Conservation (phyloP, 2,113 vertebrate species). For the Phaetusa simplex region DNA sequence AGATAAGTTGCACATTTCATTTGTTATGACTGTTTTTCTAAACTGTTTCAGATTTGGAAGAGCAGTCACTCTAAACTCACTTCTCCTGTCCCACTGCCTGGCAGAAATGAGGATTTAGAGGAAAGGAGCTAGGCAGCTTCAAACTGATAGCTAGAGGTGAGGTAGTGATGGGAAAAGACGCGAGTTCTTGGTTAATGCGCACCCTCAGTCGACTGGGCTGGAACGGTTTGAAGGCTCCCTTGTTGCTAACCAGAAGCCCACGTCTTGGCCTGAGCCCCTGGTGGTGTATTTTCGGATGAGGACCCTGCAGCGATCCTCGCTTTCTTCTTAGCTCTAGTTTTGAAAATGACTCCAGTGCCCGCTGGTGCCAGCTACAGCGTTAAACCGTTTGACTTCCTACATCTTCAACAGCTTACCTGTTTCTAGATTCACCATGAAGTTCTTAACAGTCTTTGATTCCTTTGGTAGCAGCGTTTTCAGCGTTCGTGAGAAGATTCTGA, state of each 20-base stretch:
- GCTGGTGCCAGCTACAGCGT: neutral
- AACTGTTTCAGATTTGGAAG: constrained; percentile 32
- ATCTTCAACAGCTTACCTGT: neutral
- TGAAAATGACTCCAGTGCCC: neutral
- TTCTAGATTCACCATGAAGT: neutral
- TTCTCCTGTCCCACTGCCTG: constrained; percentile 7
- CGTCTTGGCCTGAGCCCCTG: neutral
- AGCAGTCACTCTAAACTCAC: neutral
- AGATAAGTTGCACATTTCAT: neutral
- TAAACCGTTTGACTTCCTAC: neutral
- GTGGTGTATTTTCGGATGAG: neutral
- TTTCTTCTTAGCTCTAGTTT: neutral
- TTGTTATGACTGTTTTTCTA: neutral
- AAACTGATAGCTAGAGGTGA: constrained; percentile 35
- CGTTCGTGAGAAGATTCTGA: neutral
- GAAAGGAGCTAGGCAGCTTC: constrained; percentile 37
- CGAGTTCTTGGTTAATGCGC: neutral
- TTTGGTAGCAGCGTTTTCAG: neutral
- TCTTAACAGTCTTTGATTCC: neutral
- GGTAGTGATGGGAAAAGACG: neutral
- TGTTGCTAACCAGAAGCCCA: neutral
- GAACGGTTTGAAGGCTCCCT: neutral
- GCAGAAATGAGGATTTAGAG: constrained; percentile 24
- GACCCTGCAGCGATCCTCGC: neutral
- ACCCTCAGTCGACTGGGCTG: neutral